Evolutionary conservation across 2,888 invertebrate species (phyloP).

Genomic region (Drosophila nigricruria): DNA sequence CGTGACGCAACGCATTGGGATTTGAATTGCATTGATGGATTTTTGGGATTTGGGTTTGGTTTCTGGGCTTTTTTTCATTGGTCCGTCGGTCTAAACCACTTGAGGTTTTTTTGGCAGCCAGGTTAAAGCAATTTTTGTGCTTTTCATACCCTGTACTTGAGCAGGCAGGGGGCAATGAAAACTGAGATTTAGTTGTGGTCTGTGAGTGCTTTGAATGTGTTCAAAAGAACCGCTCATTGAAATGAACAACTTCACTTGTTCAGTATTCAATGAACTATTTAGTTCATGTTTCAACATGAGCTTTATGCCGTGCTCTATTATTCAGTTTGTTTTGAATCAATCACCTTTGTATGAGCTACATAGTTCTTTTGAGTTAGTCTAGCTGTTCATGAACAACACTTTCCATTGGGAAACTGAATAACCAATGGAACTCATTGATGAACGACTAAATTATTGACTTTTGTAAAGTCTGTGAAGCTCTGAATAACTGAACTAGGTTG

Average conservation of each 20-base stretch:
- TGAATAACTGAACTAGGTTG: neutral
- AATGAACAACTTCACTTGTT: neutral
- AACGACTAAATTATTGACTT: too few relatives aligned
- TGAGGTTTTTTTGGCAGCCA: constrained; percentile 26
- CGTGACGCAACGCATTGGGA: constrained; percentile 32
- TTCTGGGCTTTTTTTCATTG: constrained; percentile 35
- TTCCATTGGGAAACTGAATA: neutral
- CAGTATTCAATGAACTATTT: neutral
- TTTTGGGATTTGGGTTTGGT: constrained; percentile 32
- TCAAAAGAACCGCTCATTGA: neutral
- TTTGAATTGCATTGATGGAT: constrained; percentile 52
- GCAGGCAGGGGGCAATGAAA: neutral
- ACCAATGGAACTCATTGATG: neutral
- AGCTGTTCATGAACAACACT: neutral
- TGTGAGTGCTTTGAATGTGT: neutral
- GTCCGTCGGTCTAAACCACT: constrained; percentile 28
- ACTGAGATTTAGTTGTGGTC: neutral
- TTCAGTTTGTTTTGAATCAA: neutral
- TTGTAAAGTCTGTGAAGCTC: too few relatives aligned
- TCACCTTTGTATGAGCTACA: neutral
- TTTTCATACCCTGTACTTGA: neutral
- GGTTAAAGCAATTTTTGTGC: neutral
- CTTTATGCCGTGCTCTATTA: neutral
- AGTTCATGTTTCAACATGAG: neutral
- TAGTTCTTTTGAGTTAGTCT: neutral